Base-by-base conservation (phyloP, 2,888 invertebrate species). In the Eupithecia inturbata region DNA sequence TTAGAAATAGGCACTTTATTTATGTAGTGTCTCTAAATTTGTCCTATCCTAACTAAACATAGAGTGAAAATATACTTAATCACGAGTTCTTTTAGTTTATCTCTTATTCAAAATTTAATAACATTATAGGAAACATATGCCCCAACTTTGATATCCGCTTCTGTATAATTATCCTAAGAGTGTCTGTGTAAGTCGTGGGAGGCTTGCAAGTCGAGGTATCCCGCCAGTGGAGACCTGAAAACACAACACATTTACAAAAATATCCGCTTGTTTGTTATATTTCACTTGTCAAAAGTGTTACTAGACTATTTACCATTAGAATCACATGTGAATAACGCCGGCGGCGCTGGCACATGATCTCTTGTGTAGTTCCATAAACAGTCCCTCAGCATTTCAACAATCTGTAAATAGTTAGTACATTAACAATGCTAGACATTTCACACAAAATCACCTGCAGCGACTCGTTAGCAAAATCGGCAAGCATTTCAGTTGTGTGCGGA, bases 321-420 rank as follows among this genome's bases (percentile, higher is more conserved):
- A 85, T 97, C 97, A 70, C 96, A 95, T 1, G 95, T 94, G 82
- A 98, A 98, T 14, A 97, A 89, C 0, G 97, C 97, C 0, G 98
- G 98, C 0, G 98, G 98, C 0, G 98, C 97, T 0, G 98, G 98
- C 31, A 98, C 97, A 86, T 98, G 96, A 85, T 98, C 98, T 79
- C 97, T 96, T 89, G 98, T 96, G 86, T 98, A 98, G 83, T 96
- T 97, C 98, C 98, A 98, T 73, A 98, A 95, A 83, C 97, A 97
- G 85, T 98, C 98, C 68, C 97, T 95, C 79, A 98, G 89, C 71
- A 98, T 95, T 81, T 97, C 95, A 7, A 97, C 97, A 78, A 98
- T 96, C 97, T 96, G 86, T 72, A 92, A 70, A 67, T 9, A 12
- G 2, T 16, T 41, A 22, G 26, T 6, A 2, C 22, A 28, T 39